Conservation (phyloP, 2,888 invertebrate species). For the Dicyrtomina minuta region DNA sequence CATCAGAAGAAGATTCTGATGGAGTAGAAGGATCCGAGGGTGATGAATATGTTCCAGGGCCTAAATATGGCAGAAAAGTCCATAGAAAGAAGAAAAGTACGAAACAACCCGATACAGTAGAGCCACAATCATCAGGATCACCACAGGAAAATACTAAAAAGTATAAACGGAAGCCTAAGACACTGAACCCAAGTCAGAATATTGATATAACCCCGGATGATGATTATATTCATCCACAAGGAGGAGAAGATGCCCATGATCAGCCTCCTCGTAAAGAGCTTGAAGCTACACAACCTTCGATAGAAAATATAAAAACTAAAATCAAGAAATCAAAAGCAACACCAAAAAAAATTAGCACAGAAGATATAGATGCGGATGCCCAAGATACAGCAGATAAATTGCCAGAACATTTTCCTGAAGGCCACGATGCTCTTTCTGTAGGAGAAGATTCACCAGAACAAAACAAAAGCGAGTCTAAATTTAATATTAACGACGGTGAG, state of each 20-base stretch:
- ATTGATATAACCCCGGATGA: too few species aligned
- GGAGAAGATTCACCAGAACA: background rate
- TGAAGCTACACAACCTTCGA: background rate
- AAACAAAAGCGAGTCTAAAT: background rate
- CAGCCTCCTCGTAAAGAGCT: background rate
- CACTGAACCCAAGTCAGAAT: too few species aligned
- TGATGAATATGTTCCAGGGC: constrained; percentile 1
- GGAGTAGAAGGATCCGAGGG: constrained; percentile 1
- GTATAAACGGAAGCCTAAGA: background rate
- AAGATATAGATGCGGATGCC: background rate
- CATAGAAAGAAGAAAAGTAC: background rate
- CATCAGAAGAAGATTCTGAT: too few species aligned
- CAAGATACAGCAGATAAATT: background rate
- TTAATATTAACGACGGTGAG: background rate
- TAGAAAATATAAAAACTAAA: background rate
- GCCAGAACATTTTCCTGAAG: background rate
- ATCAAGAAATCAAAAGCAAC: background rate
- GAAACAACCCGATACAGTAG: too few species aligned
- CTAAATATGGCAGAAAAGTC: background rate
- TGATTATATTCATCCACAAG: too few species aligned
- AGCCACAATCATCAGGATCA: too few species aligned
- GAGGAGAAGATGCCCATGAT: too few species aligned
- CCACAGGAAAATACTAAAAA: too few species aligned
- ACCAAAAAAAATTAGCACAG: background rate
- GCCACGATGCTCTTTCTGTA: background rate